A percentile compares a stretch with the other conserved stretches of the same genome.
phyloP scores from a whole-genome alignment of 2,797 vertebrate species.

The Esox masquinongy region DNA sequence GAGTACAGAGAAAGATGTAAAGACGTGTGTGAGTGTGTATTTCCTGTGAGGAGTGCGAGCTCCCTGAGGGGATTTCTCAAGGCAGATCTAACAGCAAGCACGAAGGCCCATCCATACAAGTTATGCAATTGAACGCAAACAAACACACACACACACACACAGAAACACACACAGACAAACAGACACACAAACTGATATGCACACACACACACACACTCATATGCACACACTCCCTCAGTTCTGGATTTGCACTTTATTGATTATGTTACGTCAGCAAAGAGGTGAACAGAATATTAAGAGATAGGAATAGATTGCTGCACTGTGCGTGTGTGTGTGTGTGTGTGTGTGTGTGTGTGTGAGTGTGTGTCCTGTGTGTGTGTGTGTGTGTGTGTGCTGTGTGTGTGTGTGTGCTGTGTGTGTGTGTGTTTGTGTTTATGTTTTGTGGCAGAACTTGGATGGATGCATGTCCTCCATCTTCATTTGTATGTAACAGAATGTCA shows the following conservation, averaged over 20 bases:
- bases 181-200: background rate
- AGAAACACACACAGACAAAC: too few relatives aligned
- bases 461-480: conserved; percentile 11
- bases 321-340: background rate
- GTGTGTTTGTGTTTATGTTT: background rate
- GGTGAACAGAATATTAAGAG: background rate
- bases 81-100: background rate
- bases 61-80: conserved; percentile 9
- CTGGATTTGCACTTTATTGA: background rate
- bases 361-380: too few relatives aligned
- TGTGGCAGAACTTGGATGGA: conserved; percentile 3
- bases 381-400: conserved; percentile 1
- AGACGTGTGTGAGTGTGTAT: background rate
- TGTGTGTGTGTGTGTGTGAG: background rate
- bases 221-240: background rate
- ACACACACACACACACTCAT: background rate
- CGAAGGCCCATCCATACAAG: too few relatives aligned
- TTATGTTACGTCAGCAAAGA: conserved; percentile 2
- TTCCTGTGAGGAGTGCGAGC: background rate
- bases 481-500: conserved; percentile 5
- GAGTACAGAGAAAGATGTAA: background rate
- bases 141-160: background rate
- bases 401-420: too few relatives aligned
- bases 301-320: background rate
- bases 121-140: background rate